Conservation (phyloP, 2,797 vertebrate genomes). For the Nasua narica region DNA sequence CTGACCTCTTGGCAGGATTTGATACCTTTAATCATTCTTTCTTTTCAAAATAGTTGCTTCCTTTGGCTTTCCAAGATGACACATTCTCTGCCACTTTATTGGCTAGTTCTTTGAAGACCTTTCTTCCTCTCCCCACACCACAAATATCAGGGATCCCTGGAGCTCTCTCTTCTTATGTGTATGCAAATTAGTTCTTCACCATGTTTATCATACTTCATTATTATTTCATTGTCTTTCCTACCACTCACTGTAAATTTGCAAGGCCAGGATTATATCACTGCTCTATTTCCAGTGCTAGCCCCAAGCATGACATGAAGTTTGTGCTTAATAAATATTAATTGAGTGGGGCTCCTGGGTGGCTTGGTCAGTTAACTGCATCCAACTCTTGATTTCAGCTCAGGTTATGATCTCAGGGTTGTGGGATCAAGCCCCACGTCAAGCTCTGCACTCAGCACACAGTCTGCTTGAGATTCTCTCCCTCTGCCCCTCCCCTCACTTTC, state of each 20-base stretch:
- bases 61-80: neutral
- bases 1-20: neutral
- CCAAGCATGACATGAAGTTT: neutral
- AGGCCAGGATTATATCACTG: neutral
- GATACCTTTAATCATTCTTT: neutral
- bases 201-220: neutral
- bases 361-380: neutral
- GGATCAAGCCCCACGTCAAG: neutral
- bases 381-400: neutral
- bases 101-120: neutral
- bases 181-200: neutral
- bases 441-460: neutral
- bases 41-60: constrained; percentile 17
- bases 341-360: neutral
- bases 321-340: neutral
- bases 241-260: neutral
- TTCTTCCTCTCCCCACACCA: neutral
- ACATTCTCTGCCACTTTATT: neutral
- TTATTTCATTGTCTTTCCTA: constrained; percentile 3
- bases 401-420: neutral
- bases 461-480: neutral
- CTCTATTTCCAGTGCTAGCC: neutral
- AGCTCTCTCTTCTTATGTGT: neutral
- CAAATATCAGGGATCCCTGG: neutral
- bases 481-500: neutral